Base-by-base conservation (phyloP, 2,113 vertebrate species). In the Peucedramus taeniatus region DNA sequence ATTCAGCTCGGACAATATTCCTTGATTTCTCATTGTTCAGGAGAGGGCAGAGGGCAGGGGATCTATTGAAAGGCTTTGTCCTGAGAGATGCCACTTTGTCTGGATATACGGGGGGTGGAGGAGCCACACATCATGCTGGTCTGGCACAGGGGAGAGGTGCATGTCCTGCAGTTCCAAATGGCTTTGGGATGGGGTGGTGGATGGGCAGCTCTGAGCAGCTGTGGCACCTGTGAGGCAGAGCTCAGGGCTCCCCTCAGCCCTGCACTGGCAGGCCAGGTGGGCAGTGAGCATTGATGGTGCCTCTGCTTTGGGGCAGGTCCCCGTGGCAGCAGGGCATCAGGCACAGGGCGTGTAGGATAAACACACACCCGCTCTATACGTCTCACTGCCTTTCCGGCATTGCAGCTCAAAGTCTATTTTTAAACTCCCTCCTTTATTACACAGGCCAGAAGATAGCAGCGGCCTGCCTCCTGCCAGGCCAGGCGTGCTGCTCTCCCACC, bases 1-100 rank as follows among this genome's bases (percentile, higher is more conserved):
- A 97, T 98, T 98, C 97, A 97, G 95, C 97, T 80, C 11, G 13
- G 97, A 98, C 98, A 98, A 97, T 97, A 98, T 98, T 98, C 96
- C 97, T 97, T 98, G 97, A 98, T 98, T 97, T 97, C 90, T 93
- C 94, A 98, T 98, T 98, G 98, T 98, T 97, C 24, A 3, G 64
- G 69, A 98, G 93, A 97, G 98, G 97, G 97, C 97, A 98, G 97
- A 97, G 98, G 98, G 97, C 97, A 98, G 95, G 92, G 89, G 68
- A 96, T 78, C 96, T 96, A 75, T 91, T 98, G 95, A 98, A 98
- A 96, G 89, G 95, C 96, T 97, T 96, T 97, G 97, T 94, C 94
- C 96, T 88, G 90, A 90, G 93, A 97, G 97, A 96, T 98, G 98
- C 98, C 98, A 98, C 87, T 96, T 97, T 97, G 98, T 98, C 98